phyloP scores from a whole-genome alignment of 2,888 invertebrate genomes.

The Pocota personata region DNA sequence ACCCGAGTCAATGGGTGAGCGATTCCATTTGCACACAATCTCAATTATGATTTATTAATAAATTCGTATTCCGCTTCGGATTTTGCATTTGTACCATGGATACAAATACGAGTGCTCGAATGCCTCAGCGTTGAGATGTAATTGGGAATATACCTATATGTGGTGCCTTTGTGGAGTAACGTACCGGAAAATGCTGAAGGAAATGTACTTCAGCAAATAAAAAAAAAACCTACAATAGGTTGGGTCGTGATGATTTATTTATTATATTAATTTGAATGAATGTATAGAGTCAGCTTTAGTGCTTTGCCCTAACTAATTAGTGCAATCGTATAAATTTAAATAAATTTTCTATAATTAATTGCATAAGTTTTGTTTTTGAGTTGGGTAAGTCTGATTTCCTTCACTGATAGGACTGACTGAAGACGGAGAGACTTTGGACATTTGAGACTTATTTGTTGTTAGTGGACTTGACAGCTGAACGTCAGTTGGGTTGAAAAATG shows the following conservation, averaged over 20 bases:
- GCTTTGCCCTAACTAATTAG: constrained; percentile 61
- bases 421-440: constrained; percentile 45
- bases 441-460: neutral
- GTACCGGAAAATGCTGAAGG: constrained; percentile 64
- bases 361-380: constrained; percentile 34
- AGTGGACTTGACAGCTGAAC: neutral
- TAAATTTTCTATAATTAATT: constrained; percentile 60
- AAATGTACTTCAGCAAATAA: constrained; percentile 47
- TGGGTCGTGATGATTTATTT: constrained; percentile 68
- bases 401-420: constrained; percentile 32
- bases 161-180: constrained; percentile 25
- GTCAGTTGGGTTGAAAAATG: neutral
- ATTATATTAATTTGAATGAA: constrained; percentile 38
- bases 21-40: constrained; percentile 73
- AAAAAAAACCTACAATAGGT: constrained; percentile 28
- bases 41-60: constrained; percentile 73
- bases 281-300: constrained; percentile 3
- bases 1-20: constrained; percentile 72
- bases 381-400: constrained; percentile 55
- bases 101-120: neutral
- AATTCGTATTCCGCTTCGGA: constrained; percentile 56
- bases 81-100: constrained; percentile 33
- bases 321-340: constrained; percentile 68
- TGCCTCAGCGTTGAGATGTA: neutral
- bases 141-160: neutral